Evolutionary conservation across 2,888 invertebrate genomes (phyloP).

Genomic region (Emmelina monodactyla): DNA sequence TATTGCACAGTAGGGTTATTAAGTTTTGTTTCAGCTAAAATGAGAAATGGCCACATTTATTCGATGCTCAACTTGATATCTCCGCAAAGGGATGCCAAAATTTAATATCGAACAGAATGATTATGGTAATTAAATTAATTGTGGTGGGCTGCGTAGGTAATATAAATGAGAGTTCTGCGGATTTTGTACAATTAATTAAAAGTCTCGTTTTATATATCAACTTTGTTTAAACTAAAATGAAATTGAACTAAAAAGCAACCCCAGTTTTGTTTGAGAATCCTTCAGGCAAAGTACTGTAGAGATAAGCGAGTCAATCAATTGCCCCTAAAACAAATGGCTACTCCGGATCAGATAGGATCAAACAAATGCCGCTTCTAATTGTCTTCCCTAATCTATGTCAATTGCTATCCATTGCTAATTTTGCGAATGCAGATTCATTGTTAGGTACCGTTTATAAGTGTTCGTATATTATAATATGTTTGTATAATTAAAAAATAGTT

Average conservation of each 20-base stretch:
- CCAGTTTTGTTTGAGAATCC: background rate
- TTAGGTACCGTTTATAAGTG: no score
- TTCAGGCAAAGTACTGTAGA: constrained; percentile 2
- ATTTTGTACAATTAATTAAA: background rate
- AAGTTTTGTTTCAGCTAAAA: constrained; percentile 62
- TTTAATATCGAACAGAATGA: constrained; percentile 55
- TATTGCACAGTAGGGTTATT: constrained; percentile 62
- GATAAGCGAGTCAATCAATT: constrained; percentile 19
- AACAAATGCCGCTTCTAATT: constrained; percentile 29
- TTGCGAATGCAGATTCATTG: no score
- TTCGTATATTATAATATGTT: no score
- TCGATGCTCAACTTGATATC: constrained; percentile 58
- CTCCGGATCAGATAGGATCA: constrained; percentile 25
- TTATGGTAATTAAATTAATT: constrained; percentile 52
- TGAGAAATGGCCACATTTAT: constrained; percentile 61
- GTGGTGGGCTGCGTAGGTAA: constrained; percentile 15
- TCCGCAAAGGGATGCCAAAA: constrained; percentile 44
- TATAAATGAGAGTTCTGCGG: background rate
- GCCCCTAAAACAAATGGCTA: constrained; percentile 23
- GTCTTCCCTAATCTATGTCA: constrained; percentile 26
- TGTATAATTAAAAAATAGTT: no score
- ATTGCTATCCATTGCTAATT: no score
- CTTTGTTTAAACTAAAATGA: background rate
- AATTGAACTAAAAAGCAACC: background rate
- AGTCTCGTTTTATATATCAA: background rate